phyloP scores from a whole-genome alignment of 2,888 invertebrate species.

The Drosophila koepferae region DNA sequence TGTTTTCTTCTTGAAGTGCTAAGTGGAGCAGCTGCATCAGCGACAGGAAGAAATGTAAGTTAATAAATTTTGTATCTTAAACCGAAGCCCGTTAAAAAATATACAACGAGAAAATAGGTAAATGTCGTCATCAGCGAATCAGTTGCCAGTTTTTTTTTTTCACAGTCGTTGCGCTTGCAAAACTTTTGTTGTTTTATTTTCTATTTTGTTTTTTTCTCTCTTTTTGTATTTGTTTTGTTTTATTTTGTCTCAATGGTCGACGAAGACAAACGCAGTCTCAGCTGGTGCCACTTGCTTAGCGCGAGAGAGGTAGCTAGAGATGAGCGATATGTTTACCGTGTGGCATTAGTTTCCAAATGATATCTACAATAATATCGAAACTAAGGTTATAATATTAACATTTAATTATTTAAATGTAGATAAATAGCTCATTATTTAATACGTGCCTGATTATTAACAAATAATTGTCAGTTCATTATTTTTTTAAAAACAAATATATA shows the following conservation, averaged over 20 bases:
- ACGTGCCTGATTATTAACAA: not conserved
- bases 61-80: slow-evolving; percentile 31
- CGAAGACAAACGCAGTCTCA: slow-evolving; percentile 45
- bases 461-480: not conserved
- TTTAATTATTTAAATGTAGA: not conserved
- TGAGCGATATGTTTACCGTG: slow-evolving; percentile 19
- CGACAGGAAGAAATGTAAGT: slow-evolving; percentile 50
- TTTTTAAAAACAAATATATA: not conserved
- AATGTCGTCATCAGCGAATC: slow-evolving; percentile 58
- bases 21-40: slow-evolving; percentile 28
- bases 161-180: slow-evolving; percentile 55
- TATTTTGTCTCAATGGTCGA: slow-evolving; percentile 64
- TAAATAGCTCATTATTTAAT: not conserved
- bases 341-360: not conserved
- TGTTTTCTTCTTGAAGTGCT: slow-evolving; percentile 38
- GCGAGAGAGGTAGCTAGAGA: slow-evolving; percentile 37
- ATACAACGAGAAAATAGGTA: slow-evolving; percentile 34
- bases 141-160: slow-evolving; percentile 30
- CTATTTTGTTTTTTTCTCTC: slow-evolving; percentile 27
- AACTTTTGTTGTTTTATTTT: slow-evolving; percentile 62
- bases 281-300: slow-evolving; percentile 44
- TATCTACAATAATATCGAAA: not conserved
- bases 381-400: not conserved
- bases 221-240: slow-evolving; percentile 59
- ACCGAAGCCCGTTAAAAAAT: slow-evolving; percentile 28